Conservation (phyloP, 2,797 vertebrate genomes). For the Nasua narica region DNA sequence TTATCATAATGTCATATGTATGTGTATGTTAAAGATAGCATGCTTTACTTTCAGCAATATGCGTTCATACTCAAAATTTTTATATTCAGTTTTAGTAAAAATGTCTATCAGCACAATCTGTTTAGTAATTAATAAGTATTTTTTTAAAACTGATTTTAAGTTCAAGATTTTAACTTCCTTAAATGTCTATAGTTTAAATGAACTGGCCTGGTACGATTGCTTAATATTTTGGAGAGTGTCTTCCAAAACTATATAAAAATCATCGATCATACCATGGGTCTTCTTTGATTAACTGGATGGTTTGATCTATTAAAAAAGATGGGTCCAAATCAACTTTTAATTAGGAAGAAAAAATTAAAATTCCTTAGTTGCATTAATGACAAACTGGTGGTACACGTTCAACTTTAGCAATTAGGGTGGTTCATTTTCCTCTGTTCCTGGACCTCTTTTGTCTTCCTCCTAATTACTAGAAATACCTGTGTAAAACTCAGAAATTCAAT, state of each 20-base stretch:
- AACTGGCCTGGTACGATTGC: neutral
- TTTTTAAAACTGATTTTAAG: neutral
- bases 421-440: neutral
- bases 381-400: conserved; percentile 22
- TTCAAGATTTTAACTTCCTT: conserved; percentile 7
- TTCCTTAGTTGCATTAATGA: conserved; percentile 15
- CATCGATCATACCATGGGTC: conserved; percentile 55
- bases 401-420: neutral
- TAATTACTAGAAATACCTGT: neutral
- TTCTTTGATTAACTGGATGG: conserved; percentile 57
- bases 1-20: conserved; percentile 55
- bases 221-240: conserved; percentile 43
- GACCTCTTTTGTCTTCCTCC: conserved; percentile 3
- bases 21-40: neutral
- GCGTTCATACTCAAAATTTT: neutral
- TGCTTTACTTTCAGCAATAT: neutral
- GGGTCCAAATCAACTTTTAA: conserved; percentile 68
- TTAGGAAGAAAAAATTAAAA: conserved; percentile 1
- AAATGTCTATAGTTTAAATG: neutral
- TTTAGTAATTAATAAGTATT: neutral
- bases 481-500: conserved; percentile 14
- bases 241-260: conserved; percentile 63
- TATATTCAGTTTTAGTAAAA: conserved; percentile 55
- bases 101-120: neutral
- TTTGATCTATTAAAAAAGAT: conserved; percentile 56